Conservation (phyloP, 2,888 invertebrate genomes). For the Rotaria sp. region DNA sequence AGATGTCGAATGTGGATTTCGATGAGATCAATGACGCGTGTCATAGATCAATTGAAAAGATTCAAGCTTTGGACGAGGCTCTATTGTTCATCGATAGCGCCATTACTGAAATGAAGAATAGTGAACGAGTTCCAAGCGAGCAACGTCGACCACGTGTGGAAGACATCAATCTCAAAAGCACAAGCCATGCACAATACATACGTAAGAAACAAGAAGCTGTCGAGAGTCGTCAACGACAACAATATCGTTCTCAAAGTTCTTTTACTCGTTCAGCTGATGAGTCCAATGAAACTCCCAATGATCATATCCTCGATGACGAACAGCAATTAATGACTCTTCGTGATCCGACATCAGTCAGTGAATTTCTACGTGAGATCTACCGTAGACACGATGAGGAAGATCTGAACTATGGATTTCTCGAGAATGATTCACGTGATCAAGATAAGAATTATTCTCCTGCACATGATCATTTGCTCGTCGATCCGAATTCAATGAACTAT, state of each 20-base stretch:
- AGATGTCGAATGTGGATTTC: neutral
- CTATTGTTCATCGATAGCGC: neutral
- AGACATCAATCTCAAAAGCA: neutral
- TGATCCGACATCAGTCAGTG: neutral
- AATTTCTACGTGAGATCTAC: neutral
- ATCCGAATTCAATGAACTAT: too few relatives aligned
- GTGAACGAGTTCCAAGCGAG: neutral
- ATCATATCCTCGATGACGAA: neutral
- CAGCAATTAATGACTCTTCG: neutral
- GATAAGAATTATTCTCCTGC: neutral
- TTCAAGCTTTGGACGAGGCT: neutral
- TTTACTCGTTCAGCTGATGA: neutral
- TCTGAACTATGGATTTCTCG: neutral
- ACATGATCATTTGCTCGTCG: too few relatives aligned
- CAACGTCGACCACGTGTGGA: neutral
- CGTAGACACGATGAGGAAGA: neutral
- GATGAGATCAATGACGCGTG: neutral
- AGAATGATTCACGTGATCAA: neutral
- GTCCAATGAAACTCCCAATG: neutral
- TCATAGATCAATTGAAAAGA: neutral
- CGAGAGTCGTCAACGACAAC: neutral
- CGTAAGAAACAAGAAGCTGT: neutral
- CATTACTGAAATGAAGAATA: neutral
- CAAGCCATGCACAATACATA: too few relatives aligned
- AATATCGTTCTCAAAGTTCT: neutral